Evolutionary conservation across 2,797 vertebrate species (phyloP).

Genomic region (Ficedula albicollis): DNA sequence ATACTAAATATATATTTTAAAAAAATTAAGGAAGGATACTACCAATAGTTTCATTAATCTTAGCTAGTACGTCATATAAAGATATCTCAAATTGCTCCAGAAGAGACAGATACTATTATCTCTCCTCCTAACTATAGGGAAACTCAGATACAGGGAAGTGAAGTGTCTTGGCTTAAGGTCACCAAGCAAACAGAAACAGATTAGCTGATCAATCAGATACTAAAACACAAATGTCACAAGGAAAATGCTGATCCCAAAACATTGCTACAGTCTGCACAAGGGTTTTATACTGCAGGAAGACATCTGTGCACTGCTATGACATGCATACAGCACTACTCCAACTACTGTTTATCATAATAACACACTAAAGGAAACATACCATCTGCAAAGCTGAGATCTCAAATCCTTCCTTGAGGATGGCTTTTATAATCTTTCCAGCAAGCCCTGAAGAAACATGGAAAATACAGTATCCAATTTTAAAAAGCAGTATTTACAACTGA

Average conservation of each 20-base stretch:
- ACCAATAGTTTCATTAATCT: background rate
- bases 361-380: constrained; percentile 76
- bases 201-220: background rate
- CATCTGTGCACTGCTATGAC: background rate
- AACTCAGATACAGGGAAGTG: background rate
- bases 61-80: background rate
- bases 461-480: background rate
- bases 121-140: background rate
- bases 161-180: background rate
- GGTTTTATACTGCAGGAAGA: background rate
- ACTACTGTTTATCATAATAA: background rate
- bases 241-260: background rate
- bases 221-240: background rate
- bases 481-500: background rate
- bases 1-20: background rate
- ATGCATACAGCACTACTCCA: background rate
- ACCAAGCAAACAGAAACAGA: background rate
- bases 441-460: constrained; percentile 79
- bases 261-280: background rate
- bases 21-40: background rate
- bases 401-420: constrained; percentile 87
- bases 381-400: constrained; percentile 92
- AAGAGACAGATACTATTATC: background rate
- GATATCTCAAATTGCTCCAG: background rate
- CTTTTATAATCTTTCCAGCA: constrained; percentile 88